Base-by-base conservation (phyloP, 2,113 vertebrate species). In the Chroicocephalus ridibundus region DNA sequence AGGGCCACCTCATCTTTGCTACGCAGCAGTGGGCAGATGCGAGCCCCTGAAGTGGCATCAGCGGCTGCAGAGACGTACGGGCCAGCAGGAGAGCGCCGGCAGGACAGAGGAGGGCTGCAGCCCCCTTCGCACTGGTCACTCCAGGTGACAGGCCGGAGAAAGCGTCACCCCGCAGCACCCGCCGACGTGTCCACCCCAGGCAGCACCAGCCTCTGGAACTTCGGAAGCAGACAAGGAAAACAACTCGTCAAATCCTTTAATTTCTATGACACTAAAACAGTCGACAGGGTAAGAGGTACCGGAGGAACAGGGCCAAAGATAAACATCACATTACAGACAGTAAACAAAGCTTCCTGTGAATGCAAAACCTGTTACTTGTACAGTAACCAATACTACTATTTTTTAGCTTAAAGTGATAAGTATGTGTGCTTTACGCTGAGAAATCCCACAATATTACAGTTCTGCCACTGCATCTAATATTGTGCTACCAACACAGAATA, bases 171-270 rank as follows among this genome's bases (percentile, higher is more conserved):
- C 3, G 18, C 77, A 60, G 77, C 36, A 36, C 47, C 38, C 9
- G 0, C 52, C 55, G 9, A 2, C 1, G 0, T 4, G 8, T 8
- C 7, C 49, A 5, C 12, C 51, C 74, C 61, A 4, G 9, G 3
- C 2, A 26, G 77, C 5, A 2, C 27, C 40, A 25, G 70, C 51
- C 75, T 22, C 11, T 2, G 26, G 14, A 5, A 36, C 82, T 79
- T 77, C 3, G 64, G 86, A 96, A 91, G 44, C 60, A 88, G 82
- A 77, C 91, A 82, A 90, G 49, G 77, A 92, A 90, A 95, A 82
- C 38, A 88, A 89, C 49, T 95, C 76, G 27, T 68, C 82, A 96
- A 95, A 95, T 94, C 77, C 81, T 97, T 98, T 96, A 93, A 97
- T 97, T 96, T 94, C 96, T 94, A 76, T 55, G 68, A 96, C 77